Conservation (phyloP, 2,888 invertebrate species). For the Ypsolopha sequella region DNA sequence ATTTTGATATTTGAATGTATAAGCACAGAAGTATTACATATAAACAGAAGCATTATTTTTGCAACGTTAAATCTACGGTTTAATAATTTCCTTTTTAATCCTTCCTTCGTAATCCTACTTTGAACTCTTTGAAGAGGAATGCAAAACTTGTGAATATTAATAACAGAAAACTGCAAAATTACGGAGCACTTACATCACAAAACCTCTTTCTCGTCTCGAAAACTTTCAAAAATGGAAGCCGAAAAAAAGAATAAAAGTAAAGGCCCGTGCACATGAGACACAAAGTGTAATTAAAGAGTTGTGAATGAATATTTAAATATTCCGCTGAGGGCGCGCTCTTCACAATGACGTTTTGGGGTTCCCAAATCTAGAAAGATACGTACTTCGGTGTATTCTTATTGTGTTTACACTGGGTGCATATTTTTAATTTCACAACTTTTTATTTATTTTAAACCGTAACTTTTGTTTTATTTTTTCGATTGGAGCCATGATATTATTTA, state of each 20-base stretch:
- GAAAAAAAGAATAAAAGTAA: constrained; percentile 28
- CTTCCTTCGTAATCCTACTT: background rate
- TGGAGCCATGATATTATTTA: too few species aligned
- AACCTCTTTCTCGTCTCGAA: background rate
- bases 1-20: too few species aligned
- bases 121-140: background rate
- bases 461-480: too few species aligned
- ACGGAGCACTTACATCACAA: background rate
- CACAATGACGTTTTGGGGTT: constrained; percentile 59
- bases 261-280: constrained; percentile 51
- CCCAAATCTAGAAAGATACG: constrained; percentile 55
- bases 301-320: constrained; percentile 67
- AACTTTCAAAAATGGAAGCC: background rate
- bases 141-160: constrained; percentile 7
- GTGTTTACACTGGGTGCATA: constrained; percentile 30
- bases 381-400: constrained; percentile 46
- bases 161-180: background rate
- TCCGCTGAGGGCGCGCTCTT: constrained; percentile 42
- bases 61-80: too few species aligned
- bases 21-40: too few species aligned
- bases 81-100: background rate
- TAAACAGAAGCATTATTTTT: too few species aligned
- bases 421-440: too few species aligned
- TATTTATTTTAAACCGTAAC: too few species aligned
- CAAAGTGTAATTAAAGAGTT: constrained; percentile 64